Evolutionary conservation across 2,797 vertebrate genomes (phyloP).

Genomic region (Tenualosa thibaudeaui): DNA sequence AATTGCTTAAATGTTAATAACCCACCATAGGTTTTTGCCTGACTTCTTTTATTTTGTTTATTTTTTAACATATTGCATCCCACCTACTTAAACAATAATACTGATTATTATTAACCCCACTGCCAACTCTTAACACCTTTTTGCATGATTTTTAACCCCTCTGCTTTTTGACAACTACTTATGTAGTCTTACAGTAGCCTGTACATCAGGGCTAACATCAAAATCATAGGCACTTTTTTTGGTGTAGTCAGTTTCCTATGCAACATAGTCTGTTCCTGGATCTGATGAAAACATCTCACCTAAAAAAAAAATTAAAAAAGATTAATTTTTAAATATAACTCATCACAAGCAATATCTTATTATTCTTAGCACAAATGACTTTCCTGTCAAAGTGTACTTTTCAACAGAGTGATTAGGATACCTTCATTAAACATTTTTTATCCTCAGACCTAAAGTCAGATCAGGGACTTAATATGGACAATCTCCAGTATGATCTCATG

Average conservation of each 20-base stretch:
- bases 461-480: slow-evolving; percentile 61
- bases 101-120: slow-evolving; percentile 78
- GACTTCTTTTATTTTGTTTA: slow-evolving; percentile 71
- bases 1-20: slow-evolving; percentile 69
- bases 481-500: slow-evolving; percentile 69
- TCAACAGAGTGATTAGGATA: background rate
- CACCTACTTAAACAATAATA: slow-evolving; percentile 80
- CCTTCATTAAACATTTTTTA: slow-evolving; percentile 28
- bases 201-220: slow-evolving; percentile 9
- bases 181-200: slow-evolving; percentile 4
- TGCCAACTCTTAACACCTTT: slow-evolving; percentile 83
- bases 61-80: slow-evolving; percentile 94
- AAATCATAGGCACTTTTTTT: background rate
- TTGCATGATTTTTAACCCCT: slow-evolving; percentile 89
- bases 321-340: background rate
- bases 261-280: slow-evolving; percentile 63
- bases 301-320: background rate
- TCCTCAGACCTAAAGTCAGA: slow-evolving; percentile 57
- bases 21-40: slow-evolving; percentile 78
- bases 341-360: background rate
- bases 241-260: slow-evolving; percentile 72
- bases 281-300: slow-evolving; percentile 15
- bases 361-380: background rate
- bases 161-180: slow-evolving; percentile 65
- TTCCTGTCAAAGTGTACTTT: background rate